These are phyloP conservation scores for Edolisoma coerulescens DNA, from an alignment of 2,113 vertebrate genomes.

Conservation along the genomic window DNA sequence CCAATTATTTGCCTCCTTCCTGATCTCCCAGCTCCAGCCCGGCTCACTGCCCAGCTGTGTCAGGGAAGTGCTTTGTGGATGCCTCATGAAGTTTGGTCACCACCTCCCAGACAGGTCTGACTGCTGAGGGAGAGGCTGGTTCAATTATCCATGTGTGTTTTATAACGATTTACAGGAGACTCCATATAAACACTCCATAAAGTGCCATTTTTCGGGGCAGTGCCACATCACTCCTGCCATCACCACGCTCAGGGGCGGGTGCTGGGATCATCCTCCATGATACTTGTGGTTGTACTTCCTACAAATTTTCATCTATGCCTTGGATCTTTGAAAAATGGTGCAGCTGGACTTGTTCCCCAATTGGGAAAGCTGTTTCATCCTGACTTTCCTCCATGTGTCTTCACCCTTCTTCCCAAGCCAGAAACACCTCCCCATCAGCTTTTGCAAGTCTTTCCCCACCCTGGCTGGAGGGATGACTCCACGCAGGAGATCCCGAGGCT, in stretches of 20 bases:
- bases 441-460: neutral
- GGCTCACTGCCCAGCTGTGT: neutral
- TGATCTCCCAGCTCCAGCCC: neutral
- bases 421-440: neutral
- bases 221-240: neutral
- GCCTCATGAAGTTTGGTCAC: neutral
- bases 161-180: neutral
- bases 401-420: neutral
- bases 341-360: neutral
- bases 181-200: neutral
- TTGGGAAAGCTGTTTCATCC: neutral
- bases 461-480: neutral
- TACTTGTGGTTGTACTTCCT: accelerated
- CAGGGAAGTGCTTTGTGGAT: neutral
- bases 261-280: neutral
- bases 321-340: neutral
- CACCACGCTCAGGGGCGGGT: accelerated
- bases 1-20: neutral
- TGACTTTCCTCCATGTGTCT: neutral
- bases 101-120: conserved; percentile 7
- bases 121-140: neutral
- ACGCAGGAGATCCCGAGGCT: neutral
- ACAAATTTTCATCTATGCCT: neutral
- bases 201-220: neutral
- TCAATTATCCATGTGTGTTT: neutral